Conservation (phyloP, 2,888 invertebrate species). For the Andrena bucephala region DNA sequence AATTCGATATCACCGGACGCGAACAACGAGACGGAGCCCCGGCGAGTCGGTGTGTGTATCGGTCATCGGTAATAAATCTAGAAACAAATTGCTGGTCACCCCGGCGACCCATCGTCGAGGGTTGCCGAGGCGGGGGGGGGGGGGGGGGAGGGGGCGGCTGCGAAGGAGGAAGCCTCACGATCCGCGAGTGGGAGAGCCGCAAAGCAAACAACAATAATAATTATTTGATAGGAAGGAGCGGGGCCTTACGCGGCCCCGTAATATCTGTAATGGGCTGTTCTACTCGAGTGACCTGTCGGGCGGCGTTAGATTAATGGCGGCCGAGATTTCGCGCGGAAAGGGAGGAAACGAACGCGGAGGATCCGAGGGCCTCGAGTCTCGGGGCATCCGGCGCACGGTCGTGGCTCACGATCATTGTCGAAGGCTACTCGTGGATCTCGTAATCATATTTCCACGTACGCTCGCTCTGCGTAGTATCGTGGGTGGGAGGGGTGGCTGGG, state of each 20-base stretch:
- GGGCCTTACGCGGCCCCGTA: slow-evolving; percentile 74
- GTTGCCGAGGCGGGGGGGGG: slow-evolving; percentile 13
- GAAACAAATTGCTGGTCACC: slow-evolving; percentile 82
- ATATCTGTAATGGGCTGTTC: slow-evolving; percentile 84
- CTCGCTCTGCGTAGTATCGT: background rate
- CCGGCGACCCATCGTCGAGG: slow-evolving; percentile 66
- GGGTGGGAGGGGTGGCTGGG: background rate
- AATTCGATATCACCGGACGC: slow-evolving; percentile 77
- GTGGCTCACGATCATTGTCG: slow-evolving; percentile 67
- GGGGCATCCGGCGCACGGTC: slow-evolving; percentile 55
- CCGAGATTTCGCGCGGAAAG: slow-evolving; percentile 83
- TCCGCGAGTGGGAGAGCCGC: slow-evolving; percentile 56
- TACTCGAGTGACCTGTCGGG: slow-evolving; percentile 84
- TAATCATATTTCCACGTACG: slow-evolving; percentile 53
- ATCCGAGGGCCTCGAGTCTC: slow-evolving; percentile 33
- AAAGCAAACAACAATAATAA: slow-evolving; percentile 85
- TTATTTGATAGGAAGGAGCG: slow-evolving; percentile 81
- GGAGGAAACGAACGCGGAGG: slow-evolving; percentile 58
- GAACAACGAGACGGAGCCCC: slow-evolving; percentile 30
- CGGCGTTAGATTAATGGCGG: slow-evolving; percentile 83
- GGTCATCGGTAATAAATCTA: slow-evolving; percentile 85
- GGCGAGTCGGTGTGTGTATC: slow-evolving; percentile 72
- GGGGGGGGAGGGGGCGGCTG: too few species aligned
- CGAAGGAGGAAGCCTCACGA: slow-evolving; percentile 27
- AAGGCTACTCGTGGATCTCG: slow-evolving; percentile 15